Conservation (phyloP, 2,888 invertebrate genomes). For the Meiosimyza decipiens region DNA sequence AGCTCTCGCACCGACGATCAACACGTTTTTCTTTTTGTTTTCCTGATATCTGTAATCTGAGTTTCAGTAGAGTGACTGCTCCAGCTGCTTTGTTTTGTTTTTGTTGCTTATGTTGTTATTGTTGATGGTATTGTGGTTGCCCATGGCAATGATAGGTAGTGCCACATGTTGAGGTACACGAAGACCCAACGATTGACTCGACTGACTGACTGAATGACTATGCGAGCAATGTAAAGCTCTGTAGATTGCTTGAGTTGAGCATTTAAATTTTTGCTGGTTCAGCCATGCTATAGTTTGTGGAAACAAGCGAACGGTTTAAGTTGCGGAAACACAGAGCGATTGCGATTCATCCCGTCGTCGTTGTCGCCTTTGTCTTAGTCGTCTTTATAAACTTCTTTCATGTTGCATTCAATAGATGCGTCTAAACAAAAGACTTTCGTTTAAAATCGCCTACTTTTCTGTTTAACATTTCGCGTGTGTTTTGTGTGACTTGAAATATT, state of each 20-base stretch:
- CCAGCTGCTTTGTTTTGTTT: constrained; percentile 18
- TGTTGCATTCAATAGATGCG: not conserved
- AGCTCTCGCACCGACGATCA: not conserved
- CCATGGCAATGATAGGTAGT: constrained; percentile 33
- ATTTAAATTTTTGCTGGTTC: constrained; percentile 25
- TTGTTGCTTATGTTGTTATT: constrained; percentile 31
- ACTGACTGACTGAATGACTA: constrained; percentile 29
- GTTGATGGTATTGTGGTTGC: constrained; percentile 18
- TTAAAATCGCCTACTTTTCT: not conserved
- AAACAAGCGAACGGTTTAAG: constrained; percentile 40
- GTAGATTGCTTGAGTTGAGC: constrained; percentile 19
- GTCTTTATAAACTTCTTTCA: not conserved
- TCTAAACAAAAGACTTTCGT: constrained; percentile 26
- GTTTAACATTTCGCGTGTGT: constrained; percentile 6
- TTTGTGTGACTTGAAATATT: not conserved
- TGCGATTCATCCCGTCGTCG: constrained; percentile 28
- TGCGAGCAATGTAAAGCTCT: constrained; percentile 27
- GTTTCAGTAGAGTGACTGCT: constrained; percentile 23
- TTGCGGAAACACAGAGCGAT: constrained; percentile 44
- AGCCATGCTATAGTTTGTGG: constrained; percentile 27
- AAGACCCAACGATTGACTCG: constrained; percentile 27
- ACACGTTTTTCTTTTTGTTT: not conserved
- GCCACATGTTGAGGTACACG: constrained; percentile 24
- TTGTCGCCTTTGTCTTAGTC: not conserved
- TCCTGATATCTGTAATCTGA: constrained; percentile 24